phyloP scores from a whole-genome alignment of 1,140 invertebrate genomes.

The Steinernema khuongi region DNA sequence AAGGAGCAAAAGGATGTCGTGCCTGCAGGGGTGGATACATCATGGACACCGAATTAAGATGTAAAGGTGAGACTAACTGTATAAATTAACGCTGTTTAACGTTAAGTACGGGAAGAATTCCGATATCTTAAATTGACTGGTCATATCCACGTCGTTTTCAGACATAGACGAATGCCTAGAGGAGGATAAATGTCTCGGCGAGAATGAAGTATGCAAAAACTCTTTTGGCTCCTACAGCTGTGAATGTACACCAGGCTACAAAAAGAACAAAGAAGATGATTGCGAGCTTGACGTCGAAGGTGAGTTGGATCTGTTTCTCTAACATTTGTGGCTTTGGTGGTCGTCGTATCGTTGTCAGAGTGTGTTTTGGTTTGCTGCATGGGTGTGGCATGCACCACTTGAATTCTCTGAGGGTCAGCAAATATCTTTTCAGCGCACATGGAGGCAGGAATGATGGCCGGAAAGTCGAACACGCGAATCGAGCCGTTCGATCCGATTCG shows the following conservation, averaged over 20 bases:
- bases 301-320: conserved; percentile 44
- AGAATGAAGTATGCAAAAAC: conserved; percentile 70
- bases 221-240: conserved; percentile 80
- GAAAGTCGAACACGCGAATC: too few relatives aligned
- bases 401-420: conserved; percentile 17
- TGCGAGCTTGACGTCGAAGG: conserved; percentile 54
- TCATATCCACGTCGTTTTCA: conserved; percentile 45
- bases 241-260: conserved; percentile 56
- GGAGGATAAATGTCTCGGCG: conserved; percentile 65
- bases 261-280: conserved; percentile 41
- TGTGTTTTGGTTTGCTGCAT: not conserved
- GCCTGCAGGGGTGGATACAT: conserved; percentile 78
- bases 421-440: conserved; percentile 39
- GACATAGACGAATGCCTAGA: conserved; percentile 85
- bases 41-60: conserved; percentile 72
- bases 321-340: conserved; percentile 10
- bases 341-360: conserved; percentile 15
- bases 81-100: too few relatives aligned
- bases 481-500: too few relatives aligned
- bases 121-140: conserved; percentile 13
- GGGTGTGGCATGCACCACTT: not conserved
- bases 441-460: conserved; percentile 27
- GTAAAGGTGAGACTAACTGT: conserved; percentile 62
- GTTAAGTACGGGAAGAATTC: not conserved
- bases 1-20: conserved; percentile 74